Evolutionary conservation across 2,113 vertebrate genomes (phyloP).

Genomic region (Pimephales promelas): DNA sequence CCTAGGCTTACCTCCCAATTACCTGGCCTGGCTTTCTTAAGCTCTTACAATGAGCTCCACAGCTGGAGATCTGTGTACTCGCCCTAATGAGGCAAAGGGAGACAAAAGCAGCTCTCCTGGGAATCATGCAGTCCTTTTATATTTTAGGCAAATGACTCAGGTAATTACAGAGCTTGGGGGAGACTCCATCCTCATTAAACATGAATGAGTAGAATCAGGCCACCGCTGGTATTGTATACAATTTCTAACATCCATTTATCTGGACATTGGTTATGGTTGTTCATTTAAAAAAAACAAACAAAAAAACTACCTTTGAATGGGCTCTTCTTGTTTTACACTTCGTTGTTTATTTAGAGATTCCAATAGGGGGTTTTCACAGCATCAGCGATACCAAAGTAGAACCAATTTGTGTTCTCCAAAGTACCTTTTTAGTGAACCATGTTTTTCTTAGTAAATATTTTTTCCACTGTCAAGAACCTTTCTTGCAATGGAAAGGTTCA

Average conservation of each 20-base stretch:
- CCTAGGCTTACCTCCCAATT: slow-evolving; percentile 28
- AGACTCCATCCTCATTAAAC: slow-evolving; percentile 39
- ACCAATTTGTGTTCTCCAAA: too few species aligned
- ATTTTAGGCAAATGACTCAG: slow-evolving; percentile 36
- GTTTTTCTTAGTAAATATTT: too few species aligned
- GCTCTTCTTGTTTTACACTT: neutral
- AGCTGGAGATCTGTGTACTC: slow-evolving; percentile 16
- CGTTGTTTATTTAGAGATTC: neutral
- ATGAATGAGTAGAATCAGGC: slow-evolving; percentile 32
- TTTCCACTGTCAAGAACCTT: too few species aligned
- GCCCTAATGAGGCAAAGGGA: slow-evolving; percentile 41
- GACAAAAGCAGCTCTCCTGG: slow-evolving; percentile 32
- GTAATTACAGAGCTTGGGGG: slow-evolving; percentile 38
- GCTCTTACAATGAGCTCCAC: slow-evolving; percentile 41
- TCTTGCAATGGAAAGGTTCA: too few species aligned
- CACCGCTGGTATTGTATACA: slow-evolving; percentile 7
- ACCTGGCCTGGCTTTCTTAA: slow-evolving; percentile 29
- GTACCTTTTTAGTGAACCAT: neutral
- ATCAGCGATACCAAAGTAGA: neutral
- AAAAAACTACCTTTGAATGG: neutral
- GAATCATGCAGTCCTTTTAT: slow-evolving; percentile 25
- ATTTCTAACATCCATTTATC: slow-evolving; percentile 1
- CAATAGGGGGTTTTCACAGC: neutral
- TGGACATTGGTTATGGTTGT: neutral
- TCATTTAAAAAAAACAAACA: too few species aligned